Base-by-base conservation (phyloP, 2,888 invertebrate species). In the Iselma pallidipennis region DNA sequence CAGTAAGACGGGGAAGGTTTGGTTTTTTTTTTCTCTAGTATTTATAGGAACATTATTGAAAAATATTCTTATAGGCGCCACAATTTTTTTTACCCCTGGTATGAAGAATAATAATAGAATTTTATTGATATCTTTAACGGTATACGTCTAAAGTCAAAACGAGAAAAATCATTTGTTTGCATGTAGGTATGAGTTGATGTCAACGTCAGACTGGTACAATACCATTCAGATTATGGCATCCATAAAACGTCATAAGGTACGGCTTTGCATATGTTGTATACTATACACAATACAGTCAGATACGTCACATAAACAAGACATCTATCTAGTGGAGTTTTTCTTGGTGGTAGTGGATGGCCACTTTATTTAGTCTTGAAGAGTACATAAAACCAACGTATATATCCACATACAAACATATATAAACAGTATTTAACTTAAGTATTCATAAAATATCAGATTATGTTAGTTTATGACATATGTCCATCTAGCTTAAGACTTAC, bases 301-400 rank as follows among this genome's bases (percentile, higher is more conserved):
- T 64, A 66, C 71, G 76, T 76, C 76, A 66, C 76, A 69, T 76
- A 76, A 76, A 76, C 73, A 74, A 76, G 74, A 74, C 74, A 72
- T 74, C 74, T 72, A 42, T 42, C 42, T 42, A 42, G 37, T 37
- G 12, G 42, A 21, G 14, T 10, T 42, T 42, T 42, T 21, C 21
- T 37, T 16, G 16, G 16, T 37, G 16, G 16, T 37, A 16, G 37
- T 37, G 16, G 37, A 42, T 42, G 42, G 42, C 42, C 42, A 42
- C 42, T 50, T 50, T 42, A 42, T 42, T 42, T 42, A 42, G 42
- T 42, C 42, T 42, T 16, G 42, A 70, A 68, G 66, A 72, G 69
- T 72, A 72, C 71, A 72, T 72, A 73, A 72, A 73, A 67, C 66
- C 42, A 42, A 42, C 42, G 10, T 71, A 67, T 68, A n/a, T n/a